Percentiles rank a stretch among this genome's conserved stretches.
phyloP scores from a whole-genome alignment of 2,113 vertebrate genomes.

The Cnemophilus loriae region DNA sequence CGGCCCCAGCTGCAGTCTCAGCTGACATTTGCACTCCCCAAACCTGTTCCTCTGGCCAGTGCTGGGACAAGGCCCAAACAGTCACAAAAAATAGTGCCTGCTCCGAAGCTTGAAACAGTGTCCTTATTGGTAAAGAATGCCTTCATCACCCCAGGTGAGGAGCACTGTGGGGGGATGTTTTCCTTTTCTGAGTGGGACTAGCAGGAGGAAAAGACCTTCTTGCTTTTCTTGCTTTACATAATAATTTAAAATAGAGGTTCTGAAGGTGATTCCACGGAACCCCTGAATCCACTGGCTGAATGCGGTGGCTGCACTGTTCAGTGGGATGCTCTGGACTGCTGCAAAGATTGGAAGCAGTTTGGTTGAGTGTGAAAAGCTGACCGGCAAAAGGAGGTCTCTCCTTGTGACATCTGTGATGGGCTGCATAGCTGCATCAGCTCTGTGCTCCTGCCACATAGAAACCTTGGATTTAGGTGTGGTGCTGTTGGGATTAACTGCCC shows the following conservation, averaged over 20 bases:
- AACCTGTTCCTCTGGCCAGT: slow-evolving; percentile 68
- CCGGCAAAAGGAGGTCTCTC: rapidly evolving
- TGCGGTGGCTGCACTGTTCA: neutral
- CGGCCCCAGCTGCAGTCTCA: slow-evolving; percentile 56
- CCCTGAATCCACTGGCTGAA: neutral
- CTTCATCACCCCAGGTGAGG: slow-evolving; percentile 74
- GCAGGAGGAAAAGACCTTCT: neutral
- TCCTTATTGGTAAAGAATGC: slow-evolving; percentile 75
- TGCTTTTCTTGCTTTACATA: neutral
- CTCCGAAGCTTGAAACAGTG: slow-evolving; percentile 75
- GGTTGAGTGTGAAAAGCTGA: neutral
- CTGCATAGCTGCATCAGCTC: neutral
- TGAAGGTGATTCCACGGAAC: neutral
- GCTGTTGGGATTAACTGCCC: neutral
- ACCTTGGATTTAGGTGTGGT: neutral
- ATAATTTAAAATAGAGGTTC: neutral
- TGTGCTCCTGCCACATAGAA: neutral
- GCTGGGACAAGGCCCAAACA: slow-evolving; percentile 77
- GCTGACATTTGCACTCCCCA: slow-evolving; percentile 80
- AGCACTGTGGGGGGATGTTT: neutral
- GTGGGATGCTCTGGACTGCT: neutral
- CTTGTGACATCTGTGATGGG: neutral
- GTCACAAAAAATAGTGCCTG: slow-evolving; percentile 83
- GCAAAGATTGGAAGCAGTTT: neutral
- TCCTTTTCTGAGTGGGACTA: neutral